Conservation (phyloP, 1,140 invertebrate genomes). For the Drosophila albomicans region DNA sequence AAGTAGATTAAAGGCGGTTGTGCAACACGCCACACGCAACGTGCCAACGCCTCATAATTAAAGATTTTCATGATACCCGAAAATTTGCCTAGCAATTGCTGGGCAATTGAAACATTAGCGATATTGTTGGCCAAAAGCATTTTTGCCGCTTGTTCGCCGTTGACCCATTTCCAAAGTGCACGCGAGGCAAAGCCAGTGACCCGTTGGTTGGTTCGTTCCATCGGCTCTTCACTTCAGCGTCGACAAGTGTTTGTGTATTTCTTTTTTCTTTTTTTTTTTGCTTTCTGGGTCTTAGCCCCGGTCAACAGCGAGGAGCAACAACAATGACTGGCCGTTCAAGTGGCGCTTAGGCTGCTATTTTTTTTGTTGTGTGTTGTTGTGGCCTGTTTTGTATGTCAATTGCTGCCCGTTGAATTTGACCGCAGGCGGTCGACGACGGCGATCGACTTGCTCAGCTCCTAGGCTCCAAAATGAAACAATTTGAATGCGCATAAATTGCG, state of each 20-base stretch:
- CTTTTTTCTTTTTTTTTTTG: slow-evolving; percentile 7
- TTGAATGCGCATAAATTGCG: slow-evolving; percentile 74
- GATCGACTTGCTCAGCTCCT: background rate
- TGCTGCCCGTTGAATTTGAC: slow-evolving; percentile 55
- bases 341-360: slow-evolving; percentile 71
- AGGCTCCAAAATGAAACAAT: slow-evolving; percentile 69
- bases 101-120: slow-evolving; percentile 66
- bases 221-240: slow-evolving; percentile 54
- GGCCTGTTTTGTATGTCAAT: slow-evolving; percentile 76
- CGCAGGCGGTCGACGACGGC: slow-evolving; percentile 29
- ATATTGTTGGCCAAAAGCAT: slow-evolving; percentile 37
- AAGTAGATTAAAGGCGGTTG: slow-evolving; percentile 65
- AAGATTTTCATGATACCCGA: slow-evolving; percentile 62
- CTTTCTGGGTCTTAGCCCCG: slow-evolving; percentile 38
- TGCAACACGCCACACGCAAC: slow-evolving; percentile 72
- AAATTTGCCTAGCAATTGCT: slow-evolving; percentile 9
- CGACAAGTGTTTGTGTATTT: slow-evolving; percentile 71
- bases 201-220: slow-evolving; percentile 19
- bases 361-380: slow-evolving; percentile 7
- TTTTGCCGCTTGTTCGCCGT: slow-evolving; percentile 23
- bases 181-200: slow-evolving; percentile 60
- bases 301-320: slow-evolving; percentile 30
- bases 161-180: slow-evolving; percentile 77
- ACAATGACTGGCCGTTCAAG: slow-evolving; percentile 68
- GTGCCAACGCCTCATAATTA: slow-evolving; percentile 65